Evolutionary conservation across 2,888 invertebrate genomes (phyloP).

Genomic region (Hypsopygia costalis): DNA sequence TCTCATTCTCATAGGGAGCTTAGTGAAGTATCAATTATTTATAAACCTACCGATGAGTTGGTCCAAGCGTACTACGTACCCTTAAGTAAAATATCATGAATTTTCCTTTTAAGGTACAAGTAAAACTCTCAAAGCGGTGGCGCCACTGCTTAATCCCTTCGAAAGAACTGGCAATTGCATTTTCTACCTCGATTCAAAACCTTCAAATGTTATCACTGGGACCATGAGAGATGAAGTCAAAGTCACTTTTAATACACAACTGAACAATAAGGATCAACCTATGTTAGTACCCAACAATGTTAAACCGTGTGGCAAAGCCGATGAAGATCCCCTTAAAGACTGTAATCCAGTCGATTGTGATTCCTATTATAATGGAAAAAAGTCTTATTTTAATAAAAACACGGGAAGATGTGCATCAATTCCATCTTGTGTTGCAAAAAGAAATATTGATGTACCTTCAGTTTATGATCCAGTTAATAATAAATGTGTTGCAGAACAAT

Average conservation of each 20-base stretch:
- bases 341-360: slow-evolving; percentile 63
- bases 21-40: too few relatives aligned
- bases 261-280: slow-evolving; percentile 22
- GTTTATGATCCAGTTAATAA: slow-evolving; percentile 49
- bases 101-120: slow-evolving; percentile 40
- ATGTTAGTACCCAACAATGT: slow-evolving; percentile 21
- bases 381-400: slow-evolving; percentile 35
- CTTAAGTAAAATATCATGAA: too few relatives aligned
- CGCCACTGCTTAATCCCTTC: slow-evolving; percentile 48
- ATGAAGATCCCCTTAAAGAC: slow-evolving; percentile 55
- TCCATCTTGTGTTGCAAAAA: slow-evolving; percentile 35
- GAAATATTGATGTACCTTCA: slow-evolving; percentile 23
- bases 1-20: too few relatives aligned
- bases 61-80: too few relatives aligned
- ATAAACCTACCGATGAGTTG: too few relatives aligned
- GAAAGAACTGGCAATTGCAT: slow-evolving; percentile 51
- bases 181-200: slow-evolving; percentile 48
- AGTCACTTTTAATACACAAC: slow-evolving; percentile 53
- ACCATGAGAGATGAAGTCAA: slow-evolving; percentile 42
- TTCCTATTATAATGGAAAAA: slow-evolving; percentile 50
- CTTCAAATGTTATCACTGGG: slow-evolving; percentile 27
- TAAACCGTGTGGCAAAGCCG: slow-evolving; percentile 36
- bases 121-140: slow-evolving; percentile 43
- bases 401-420: slow-evolving; percentile 38
- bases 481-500: slow-evolving; percentile 32